Percentiles rank a stretch among this genome's conserved stretches.
Evolutionary conservation across 1,140 invertebrate species (phyloP).

Genomic region (Zaprionus taronus): DNA sequence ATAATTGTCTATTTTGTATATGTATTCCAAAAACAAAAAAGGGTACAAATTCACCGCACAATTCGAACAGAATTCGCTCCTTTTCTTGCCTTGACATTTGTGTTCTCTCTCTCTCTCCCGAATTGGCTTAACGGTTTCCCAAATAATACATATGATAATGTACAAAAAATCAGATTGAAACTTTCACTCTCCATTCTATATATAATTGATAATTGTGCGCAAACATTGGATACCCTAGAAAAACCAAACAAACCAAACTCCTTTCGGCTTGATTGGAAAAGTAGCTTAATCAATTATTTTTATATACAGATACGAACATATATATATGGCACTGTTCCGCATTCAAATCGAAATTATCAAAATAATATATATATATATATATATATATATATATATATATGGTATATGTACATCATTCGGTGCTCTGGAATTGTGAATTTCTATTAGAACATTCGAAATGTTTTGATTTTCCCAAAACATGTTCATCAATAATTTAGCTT

Average conservation of each 20-base stretch:
- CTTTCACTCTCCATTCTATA: neutral
- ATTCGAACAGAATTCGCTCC: slow-evolving; percentile 12
- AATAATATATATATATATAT: neutral
- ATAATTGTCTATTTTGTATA: slow-evolving; percentile 66
- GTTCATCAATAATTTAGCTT: slow-evolving; percentile 7
- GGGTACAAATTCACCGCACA: slow-evolving; percentile 24
- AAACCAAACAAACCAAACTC: neutral
- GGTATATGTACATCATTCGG: slow-evolving; percentile 1
- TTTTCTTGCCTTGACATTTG: neutral
- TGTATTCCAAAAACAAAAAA: slow-evolving; percentile 42
- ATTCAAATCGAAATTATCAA: slow-evolving; percentile 7
- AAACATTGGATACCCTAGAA: slow-evolving; percentile 8
- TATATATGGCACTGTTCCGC: slow-evolving; percentile 6
- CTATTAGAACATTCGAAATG: slow-evolving; percentile 4
- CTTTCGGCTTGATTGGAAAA: neutral
- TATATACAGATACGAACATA: neutral
- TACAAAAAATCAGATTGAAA: slow-evolving; percentile 3
- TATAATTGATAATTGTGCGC: slow-evolving; percentile 8
- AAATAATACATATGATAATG: slow-evolving; percentile 3
- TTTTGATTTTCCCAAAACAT: slow-evolving; percentile 7
- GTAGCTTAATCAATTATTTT: slow-evolving; percentile 2
- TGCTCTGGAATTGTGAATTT: slow-evolving; percentile 3
- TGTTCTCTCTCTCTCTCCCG: slow-evolving; percentile 7
- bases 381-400: neutral
- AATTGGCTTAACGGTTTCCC: slow-evolving; percentile 25